Evolutionary conservation across 2,113 vertebrate species (phyloP).

Genomic region (Craseonycteris thonglongyai): DNA sequence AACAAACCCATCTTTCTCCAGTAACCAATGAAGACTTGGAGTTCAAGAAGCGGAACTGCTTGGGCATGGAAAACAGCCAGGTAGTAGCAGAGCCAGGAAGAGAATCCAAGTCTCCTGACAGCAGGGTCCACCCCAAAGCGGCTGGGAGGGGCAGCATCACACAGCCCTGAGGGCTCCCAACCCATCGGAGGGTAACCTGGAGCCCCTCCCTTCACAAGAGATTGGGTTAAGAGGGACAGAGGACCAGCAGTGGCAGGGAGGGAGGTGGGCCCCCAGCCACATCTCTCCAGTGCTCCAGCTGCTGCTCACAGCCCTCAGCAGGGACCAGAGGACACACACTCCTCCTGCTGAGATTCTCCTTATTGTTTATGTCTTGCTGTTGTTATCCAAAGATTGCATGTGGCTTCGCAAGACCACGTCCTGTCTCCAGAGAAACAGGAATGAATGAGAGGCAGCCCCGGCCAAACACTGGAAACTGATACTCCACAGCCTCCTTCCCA

Average conservation of each 20-base stretch:
- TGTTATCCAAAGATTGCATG: constrained; percentile 42
- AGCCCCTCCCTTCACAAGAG: neutral
- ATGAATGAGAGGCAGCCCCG: neutral
- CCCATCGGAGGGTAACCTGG: neutral
- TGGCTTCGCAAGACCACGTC: constrained; percentile 30
- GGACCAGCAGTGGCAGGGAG: neutral
- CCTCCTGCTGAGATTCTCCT: neutral
- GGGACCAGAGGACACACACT: accelerated
- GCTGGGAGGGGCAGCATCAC: too few relatives aligned
- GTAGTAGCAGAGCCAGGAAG: neutral
- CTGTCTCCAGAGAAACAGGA: constrained; percentile 51
- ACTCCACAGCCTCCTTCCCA: constrained; percentile 53
- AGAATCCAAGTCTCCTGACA: neutral
- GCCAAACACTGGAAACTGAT: constrained; percentile 58
- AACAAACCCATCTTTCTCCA: neutral
- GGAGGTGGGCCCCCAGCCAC: accelerated
- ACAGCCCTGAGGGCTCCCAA: neutral
- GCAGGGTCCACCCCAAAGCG: neutral
- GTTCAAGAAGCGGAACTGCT: neutral
- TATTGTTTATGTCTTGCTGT: constrained; percentile 24
- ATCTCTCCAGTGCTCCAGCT: neutral
- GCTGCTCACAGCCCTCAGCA: neutral
- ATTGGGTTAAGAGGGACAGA: neutral
- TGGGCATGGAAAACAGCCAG: neutral
- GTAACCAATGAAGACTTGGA: neutral